Base-by-base conservation (phyloP, 2,113 vertebrate species). In the Cyphomyrus plagiostoma region DNA sequence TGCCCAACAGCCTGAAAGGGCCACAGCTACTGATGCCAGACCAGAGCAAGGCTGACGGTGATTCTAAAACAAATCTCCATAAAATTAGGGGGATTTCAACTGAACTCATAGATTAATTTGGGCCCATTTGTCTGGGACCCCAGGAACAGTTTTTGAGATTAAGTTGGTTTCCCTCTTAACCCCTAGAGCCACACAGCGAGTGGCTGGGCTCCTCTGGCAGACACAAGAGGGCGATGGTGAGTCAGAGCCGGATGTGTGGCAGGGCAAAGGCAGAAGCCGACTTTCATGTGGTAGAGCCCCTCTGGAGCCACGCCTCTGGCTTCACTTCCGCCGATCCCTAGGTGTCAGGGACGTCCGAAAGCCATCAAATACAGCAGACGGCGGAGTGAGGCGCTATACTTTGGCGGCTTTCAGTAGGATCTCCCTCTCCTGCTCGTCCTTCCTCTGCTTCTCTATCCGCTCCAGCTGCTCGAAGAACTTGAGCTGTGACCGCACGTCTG, bases 401-500 rank as follows among this genome's bases (percentile, higher is more conserved):
- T 97, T 97, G 17, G 97, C 97, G 17, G 96, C 96, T 77, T 97
- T 97, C 58, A 97, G 94, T 89, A 97, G 94, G 0, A 97, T 97
- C 92, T 97, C 97, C 89, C 97, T 92, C 93, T 97, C 97, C 30
- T 97, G 96, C 26, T 97, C 96, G n/a, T 97, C 96, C 39, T 97
- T 97, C 86, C 96, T 94, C 93, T 97, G 96, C 89, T 97, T 97
- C 94, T 97, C 96, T 45, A 97, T 94, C 53, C 95, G 91, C 85
- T 97, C 97, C 91, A 97, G 46, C 92, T 97, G 97, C 46, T 97
- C 97, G 17, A 97, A 97, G 92, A 97, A 97, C 42, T 96, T 95
- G 0, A 97, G 90, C 92, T 97, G 96, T 2, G 96, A 93, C 17
- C 96, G 95, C 74, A 96, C 96, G 3, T 97, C 97, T 23, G 95